Percentiles rank a stretch among this genome's conserved stretches.
Evolutionary conservation across 2,888 invertebrate species (phyloP).

Genomic region (Dermolepida albohirtum): DNA sequence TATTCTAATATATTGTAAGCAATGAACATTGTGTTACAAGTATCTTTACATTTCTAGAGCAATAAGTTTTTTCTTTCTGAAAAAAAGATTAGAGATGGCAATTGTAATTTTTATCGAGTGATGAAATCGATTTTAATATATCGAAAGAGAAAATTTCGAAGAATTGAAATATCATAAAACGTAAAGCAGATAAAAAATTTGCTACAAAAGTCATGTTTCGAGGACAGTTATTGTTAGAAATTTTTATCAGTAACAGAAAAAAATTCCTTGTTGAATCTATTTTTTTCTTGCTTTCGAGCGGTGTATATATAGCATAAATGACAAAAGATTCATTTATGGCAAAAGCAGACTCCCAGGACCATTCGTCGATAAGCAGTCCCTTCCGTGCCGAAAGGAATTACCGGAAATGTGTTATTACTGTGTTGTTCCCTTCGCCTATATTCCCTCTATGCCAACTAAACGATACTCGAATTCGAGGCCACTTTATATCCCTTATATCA

Average conservation of each 20-base stretch:
- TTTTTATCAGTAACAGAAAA: not conserved
- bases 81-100: conserved; percentile 13
- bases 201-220: conserved; percentile 23
- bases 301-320: conserved; percentile 13
- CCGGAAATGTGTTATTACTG: conserved; percentile 34
- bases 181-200: conserved; percentile 32
- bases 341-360: conserved; percentile 11
- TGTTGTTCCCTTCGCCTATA: not conserved
- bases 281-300: not conserved
- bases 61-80: not conserved
- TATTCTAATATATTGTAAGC: too few species aligned
- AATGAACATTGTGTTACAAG: too few species aligned
- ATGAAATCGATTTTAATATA: conserved; percentile 25
- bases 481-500: conserved; percentile 31
- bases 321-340: conserved; percentile 15
- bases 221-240: not conserved
- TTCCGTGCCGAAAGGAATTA: conserved; percentile 30
- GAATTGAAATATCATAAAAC: conserved; percentile 32
- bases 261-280: not conserved
- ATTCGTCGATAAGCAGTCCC: conserved; percentile 21
- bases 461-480: conserved; percentile 28
- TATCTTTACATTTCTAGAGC: not conserved
- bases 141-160: conserved; percentile 12
- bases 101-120: conserved; percentile 19
- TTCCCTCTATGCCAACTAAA: not conserved